Base-by-base conservation (phyloP, 2,888 invertebrate species). In the Cephalotes varians region DNA sequence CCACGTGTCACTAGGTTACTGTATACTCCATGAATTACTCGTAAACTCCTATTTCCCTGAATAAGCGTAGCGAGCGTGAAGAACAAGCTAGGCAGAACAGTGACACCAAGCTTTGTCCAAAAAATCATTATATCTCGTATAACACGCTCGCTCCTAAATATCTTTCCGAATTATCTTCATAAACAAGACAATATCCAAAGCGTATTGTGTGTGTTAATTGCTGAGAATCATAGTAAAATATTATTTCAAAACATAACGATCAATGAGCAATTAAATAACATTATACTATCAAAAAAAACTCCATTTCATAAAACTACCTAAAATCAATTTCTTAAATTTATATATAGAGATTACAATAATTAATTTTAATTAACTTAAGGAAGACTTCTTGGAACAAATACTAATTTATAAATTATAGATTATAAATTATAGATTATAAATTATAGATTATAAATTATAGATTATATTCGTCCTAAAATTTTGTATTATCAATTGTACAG, bases 1-100 rank as follows among this genome's bases (percentile, higher is more conserved):
- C 60, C 65, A 76, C 67, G 67, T 77, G 77, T 67, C 60, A 79
- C 79, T 85, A 37, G 74, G 72, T 86, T 86, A 85, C 44, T 60
- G 65, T 64, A 79, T 69, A 71, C 47, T 69, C 49, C 49, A 25
- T 56, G 80, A 73, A 82, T 64, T 37, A n/a, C 49, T 76, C 85
- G 28, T 86, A 85, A 86, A 85, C 60, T 67, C 60, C 83, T 71
- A 31, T 56, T 54, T 47, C 12, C 65, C 51, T 51, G 49, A 62
- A 76, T 76, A 21, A 65, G 40, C 34, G 9, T 15, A 51, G 51
- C 28, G 7, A 76, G 71, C 65, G 37, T 77, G 54, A 60, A 80
- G 71, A 86, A 76, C 67, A 56, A 82, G 56, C 34, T 10, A 69
- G 37, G 15, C 31, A 60, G n/a, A 62, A 65, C 21, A 31, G 71